Percentiles rank a stretch among this genome's conserved stretches.
phyloP scores from a whole-genome alignment of 2,797 vertebrate genomes.

The Bradypodion pumilum region DNA sequence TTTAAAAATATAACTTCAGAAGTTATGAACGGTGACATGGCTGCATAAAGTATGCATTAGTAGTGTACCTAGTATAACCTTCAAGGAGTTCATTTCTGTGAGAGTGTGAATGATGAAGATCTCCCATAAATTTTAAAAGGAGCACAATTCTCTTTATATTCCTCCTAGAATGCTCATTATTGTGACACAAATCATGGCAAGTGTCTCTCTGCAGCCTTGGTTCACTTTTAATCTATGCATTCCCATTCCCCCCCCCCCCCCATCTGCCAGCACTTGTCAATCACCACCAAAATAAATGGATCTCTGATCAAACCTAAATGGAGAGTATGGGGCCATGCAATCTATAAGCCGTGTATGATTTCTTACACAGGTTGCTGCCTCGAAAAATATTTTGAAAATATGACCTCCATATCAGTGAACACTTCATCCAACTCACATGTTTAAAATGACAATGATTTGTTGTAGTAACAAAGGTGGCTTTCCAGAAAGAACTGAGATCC shows the following conservation, averaged over 20 bases:
- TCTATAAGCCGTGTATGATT: slow-evolving; percentile 20
- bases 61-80: slow-evolving; percentile 28
- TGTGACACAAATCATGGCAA: slow-evolving; percentile 28
- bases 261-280: slow-evolving; percentile 28
- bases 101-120: slow-evolving; percentile 62
- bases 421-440: background rate
- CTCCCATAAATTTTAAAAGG: slow-evolving; percentile 57
- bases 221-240: slow-evolving; percentile 25
- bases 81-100: slow-evolving; percentile 55
- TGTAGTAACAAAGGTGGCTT: background rate
- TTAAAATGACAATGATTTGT: background rate
- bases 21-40: slow-evolving; percentile 3
- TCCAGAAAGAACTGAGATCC: background rate
- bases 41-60: slow-evolving; percentile 24
- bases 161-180: slow-evolving; percentile 42
- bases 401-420: rapidly evolving
- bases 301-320: slow-evolving; percentile 30
- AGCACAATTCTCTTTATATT: slow-evolving; percentile 49
- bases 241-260: background rate
- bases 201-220: slow-evolving; percentile 53
- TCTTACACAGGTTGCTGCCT: background rate
- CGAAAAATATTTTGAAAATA: rapidly evolving
- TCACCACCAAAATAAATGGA: background rate
- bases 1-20: slow-evolving; percentile 37
- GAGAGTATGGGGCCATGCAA: slow-evolving; percentile 10